Evolutionary conservation across 2,797 vertebrate species (phyloP), one percentile per base, ranked within the genome.

Genomic region (Prionace glauca): DNA sequence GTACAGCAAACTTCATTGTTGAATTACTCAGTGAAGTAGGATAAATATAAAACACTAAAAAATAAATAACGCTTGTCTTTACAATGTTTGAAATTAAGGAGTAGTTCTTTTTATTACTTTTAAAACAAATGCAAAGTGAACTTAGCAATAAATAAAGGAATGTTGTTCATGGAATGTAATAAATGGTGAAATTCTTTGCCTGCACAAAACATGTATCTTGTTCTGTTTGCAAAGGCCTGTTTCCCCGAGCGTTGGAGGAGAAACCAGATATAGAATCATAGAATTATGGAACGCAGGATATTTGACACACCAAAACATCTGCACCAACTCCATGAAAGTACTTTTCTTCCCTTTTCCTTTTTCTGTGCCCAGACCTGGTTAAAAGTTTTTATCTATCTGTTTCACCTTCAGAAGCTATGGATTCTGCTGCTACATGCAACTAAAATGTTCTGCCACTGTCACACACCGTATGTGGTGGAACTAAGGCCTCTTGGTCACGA

Each of bases 71-170:
- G 56, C 7, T 10, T 62, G 60, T 62, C 14, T 91, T 91, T n/a
- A 91, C 88, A 91, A 91, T 91, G 88, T 91, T 91, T 91, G 60
- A 91, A 65, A 91, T 91, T 60, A 91, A 91, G 88, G 88, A 91
- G 88, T 20, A 62, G 60, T 65, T 65, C 56, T 18, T 91, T 90
- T 91, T 91, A 91, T 32, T n/a, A 36, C 88, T 91, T 65, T 65
- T 60, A 91, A 91, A 91, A 65, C 36, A 20, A 91, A 32, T 36
- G 7, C 32, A 91, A 91, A 91, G n/a, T 91, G 7, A n/a, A 91
- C 18, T 32, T 32, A n/a, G 60, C 60, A 91, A 91, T 91, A 67
- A 91, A 62, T 91, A n/a, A 91, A 65, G 60, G 88, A 91, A 62
- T 90, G 87, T 5, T n/a, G 12, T 62, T 90, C 16, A 29, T 16